A percentile compares a stretch with the other conserved stretches of the same genome.
Evolutionary conservation across 1,140 invertebrate species (phyloP).

Genomic region (Drosophila azteca): DNA sequence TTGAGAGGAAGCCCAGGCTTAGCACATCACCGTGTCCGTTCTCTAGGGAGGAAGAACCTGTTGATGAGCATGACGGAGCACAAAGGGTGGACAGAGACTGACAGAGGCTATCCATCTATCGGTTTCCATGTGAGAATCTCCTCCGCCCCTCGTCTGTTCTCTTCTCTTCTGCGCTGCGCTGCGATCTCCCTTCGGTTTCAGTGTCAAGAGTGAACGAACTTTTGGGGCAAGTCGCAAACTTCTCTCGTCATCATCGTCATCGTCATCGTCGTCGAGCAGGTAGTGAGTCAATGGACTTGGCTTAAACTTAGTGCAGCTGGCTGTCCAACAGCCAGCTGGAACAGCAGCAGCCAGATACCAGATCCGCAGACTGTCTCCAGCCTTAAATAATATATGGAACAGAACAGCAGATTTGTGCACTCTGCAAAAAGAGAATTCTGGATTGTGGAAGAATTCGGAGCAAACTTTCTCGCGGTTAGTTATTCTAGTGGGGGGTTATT

Average conservation of each 20-base stretch:
- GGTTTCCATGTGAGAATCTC: constrained; percentile 36
- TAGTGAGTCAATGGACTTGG: constrained; percentile 49
- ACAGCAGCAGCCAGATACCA: constrained; percentile 18
- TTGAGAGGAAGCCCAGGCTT: constrained; percentile 42
- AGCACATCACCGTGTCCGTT: constrained; percentile 36
- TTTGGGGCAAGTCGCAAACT: constrained; percentile 39
- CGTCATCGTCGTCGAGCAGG: constrained; percentile 25
- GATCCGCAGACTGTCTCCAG: constrained; percentile 27
- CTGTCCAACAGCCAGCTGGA: too few relatives aligned
- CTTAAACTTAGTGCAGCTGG: constrained; percentile 32
- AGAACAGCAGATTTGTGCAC: too few relatives aligned
- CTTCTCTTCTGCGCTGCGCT: neutral
- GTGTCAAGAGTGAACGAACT: constrained; percentile 63
- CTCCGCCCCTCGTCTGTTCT: too few relatives aligned
- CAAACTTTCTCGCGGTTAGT: too few relatives aligned
- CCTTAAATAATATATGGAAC: too few relatives aligned
- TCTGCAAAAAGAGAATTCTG: too few relatives aligned
- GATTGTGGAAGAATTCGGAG: too few relatives aligned
- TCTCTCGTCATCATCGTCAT: constrained; percentile 52
- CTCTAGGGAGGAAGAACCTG: neutral
- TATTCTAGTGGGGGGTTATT: too few relatives aligned
- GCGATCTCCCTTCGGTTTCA: constrained; percentile 29
- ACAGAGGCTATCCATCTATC: constrained; percentile 12
- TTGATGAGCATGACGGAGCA: constrained; percentile 31
- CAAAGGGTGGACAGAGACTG: constrained; percentile 20